Evolutionary conservation across 2,113 vertebrate genomes (phyloP).

Genomic region (mouse (Mus musculus)): GRCm39 chr13:63258501-63259000

Average conservation of each 20-base stretch:
- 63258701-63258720: not conserved
- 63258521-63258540: not conserved
- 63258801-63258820: not conserved
- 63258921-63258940: not conserved
- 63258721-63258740: not conserved
- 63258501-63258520: not conserved
- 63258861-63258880: constrained; percentile 10
- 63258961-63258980: not conserved
- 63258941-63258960: not conserved
- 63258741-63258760: not conserved
- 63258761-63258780: not conserved
- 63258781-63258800: not conserved
- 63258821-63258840: constrained; percentile 43
- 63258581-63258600: constrained; percentile 6
- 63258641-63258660: not conserved
- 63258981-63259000: not conserved
- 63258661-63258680: not conserved
- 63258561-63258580: not conserved
- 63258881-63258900: constrained; percentile 37
- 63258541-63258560: not conserved
- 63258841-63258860: constrained; percentile 44
- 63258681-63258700: not conserved
- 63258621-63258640: not conserved
- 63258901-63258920: not conserved
- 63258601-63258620: not conserved